Base-by-base conservation (phyloP, 1,140 invertebrate genomes). In the Agrypnia vestita region DNA sequence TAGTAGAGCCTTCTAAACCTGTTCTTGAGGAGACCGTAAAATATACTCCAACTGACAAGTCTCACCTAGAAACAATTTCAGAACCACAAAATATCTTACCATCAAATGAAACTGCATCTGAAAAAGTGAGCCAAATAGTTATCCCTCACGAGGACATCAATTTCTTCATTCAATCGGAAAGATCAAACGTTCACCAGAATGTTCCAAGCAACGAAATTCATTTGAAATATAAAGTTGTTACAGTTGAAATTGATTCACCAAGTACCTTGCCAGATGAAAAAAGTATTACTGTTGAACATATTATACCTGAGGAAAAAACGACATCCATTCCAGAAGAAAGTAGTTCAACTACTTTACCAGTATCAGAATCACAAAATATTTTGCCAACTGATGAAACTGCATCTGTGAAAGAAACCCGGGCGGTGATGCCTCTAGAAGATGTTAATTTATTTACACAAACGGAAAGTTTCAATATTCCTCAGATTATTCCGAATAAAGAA, bases 401-500 rank as follows among this genome's bases (percentile, higher is more conserved):
- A 59, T 19, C 3, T 59, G 17, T 59, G 15, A 59, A 59, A 59
- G 17, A 25, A 8, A 21, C 55, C 55, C 21, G 55, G 21, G 55
- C 17, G 0, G 17, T 8, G 8, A 15, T 56, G n/a, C 53, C 53
- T n/a, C n/a, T 56, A 15, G 62, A 67, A 44, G 62, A 67, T 44
- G 3, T 67, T 10, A 25, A 67, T 43, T 67, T 43, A 46, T 67
- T 67, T 43, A 43, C 44, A 67, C 43, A 46, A 44, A 43, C 62
- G 13, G 62, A 67, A 67, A 67, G 44, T 44, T 67, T 43, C 9
- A 72, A 72, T 72, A 17, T 72, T 61, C 59, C 47, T 64, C 56
- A 76, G n/a, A 76, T 3, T 47, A 44, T 64, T 62, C 74, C 74
- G 62, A 49, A 19, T 21, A 12, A 6, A 51, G n/a, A n/a, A 67